These are phyloP conservation scores for Cheilosia variabilis DNA, from an alignment of 2,888 invertebrate species.

Conservation along the genomic window DNA sequence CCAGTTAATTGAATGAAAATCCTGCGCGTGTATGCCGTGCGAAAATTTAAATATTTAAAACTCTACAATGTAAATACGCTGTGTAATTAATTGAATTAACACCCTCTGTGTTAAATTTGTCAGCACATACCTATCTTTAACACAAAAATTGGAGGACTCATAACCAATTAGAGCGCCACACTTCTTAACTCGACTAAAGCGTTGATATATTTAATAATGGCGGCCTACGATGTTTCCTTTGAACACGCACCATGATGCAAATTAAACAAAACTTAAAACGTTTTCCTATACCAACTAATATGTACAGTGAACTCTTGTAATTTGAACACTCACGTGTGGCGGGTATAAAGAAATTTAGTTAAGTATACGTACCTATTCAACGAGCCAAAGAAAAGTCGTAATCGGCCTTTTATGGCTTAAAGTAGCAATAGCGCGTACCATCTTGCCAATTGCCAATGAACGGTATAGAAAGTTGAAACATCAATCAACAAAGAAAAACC, in stretches of 20 bases:
- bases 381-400: constrained; percentile 23
- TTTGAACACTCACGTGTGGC: neutral
- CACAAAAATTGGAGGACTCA: neutral
- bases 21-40: neutral
- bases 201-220: constrained; percentile 26
- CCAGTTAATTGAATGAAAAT: neutral
- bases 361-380: constrained; percentile 14
- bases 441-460: constrained; percentile 49
- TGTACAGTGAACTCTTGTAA: constrained; percentile 22
- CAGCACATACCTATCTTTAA: constrained; percentile 6
- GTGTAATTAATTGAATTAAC: constrained; percentile 52
- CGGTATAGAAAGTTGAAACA: constrained; percentile 58
- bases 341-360: constrained; percentile 21
- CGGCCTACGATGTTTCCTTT: neutral
- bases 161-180: constrained; percentile 36
- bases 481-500: neutral
- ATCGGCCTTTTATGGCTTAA: constrained; percentile 27
- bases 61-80: constrained; percentile 1
- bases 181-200: constrained; percentile 33
- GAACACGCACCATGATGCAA: constrained; percentile 2
- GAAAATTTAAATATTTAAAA: constrained; percentile 4
- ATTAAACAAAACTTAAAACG: constrained; percentile 1
- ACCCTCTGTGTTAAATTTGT: constrained; percentile 26
- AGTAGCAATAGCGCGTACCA: constrained; percentile 23
- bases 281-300: neutral